A percentile compares a stretch with the other conserved stretches of the same genome.
phyloP scores from a whole-genome alignment of 2,888 invertebrate genomes.

The Slavum lentiscoides region DNA sequence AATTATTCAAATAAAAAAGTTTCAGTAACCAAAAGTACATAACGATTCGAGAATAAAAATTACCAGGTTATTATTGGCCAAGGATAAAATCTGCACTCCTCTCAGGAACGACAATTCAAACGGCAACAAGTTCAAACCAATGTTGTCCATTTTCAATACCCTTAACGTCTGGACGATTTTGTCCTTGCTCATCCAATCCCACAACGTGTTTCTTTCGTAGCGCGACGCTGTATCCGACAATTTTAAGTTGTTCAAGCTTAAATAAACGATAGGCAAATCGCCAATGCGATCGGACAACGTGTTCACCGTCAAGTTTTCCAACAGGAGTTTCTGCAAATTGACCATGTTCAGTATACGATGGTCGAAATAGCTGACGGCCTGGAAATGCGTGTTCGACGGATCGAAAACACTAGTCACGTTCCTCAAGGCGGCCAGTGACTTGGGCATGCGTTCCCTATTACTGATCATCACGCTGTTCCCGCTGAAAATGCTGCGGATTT shows the following conservation, averaged over 20 bases:
- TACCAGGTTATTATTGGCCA: conserved; percentile 13
- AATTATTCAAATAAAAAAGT: neutral
- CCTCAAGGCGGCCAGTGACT: neutral
- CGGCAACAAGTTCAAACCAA: neutral
- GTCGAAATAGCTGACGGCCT: neutral
- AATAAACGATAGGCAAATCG: neutral
- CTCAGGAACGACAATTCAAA: conserved; percentile 15
- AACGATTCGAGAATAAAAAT: neutral
- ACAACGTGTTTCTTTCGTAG: neutral
- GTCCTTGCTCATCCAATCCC: conserved; percentile 6
- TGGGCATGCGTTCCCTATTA: neutral
- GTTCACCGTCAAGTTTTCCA: neutral
- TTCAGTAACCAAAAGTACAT: too few relatives aligned
- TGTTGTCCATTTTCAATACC: neutral
- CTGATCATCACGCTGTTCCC: neutral
- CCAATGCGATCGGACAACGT: neutral
- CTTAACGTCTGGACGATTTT: neutral
- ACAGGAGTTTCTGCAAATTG: neutral
- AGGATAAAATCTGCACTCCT: neutral
- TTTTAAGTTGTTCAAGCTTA: neutral
- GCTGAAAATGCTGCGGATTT: neutral
- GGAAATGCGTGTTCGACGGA: neutral
- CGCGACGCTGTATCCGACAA: neutral
- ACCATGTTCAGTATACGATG: neutral
- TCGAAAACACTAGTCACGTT: neutral